Evolutionary conservation across 2,113 vertebrate species (phyloP), one percentile per base, ranked within the genome.

Genomic region (Anolis sagrei): DNA sequence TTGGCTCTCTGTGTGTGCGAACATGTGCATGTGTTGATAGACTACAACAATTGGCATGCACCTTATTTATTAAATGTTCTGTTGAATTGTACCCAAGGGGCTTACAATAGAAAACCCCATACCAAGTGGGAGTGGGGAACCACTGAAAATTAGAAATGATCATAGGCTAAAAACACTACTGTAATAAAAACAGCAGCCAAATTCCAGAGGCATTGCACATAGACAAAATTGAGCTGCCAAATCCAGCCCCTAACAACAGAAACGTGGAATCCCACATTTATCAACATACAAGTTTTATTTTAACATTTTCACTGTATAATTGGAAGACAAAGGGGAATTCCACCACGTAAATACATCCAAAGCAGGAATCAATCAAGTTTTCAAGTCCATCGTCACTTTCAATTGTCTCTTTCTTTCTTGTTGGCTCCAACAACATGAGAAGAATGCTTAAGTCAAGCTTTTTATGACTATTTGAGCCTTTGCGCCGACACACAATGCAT

Each of bases 401-500:
- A 88, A 88, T 70, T 14, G 16, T 81, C 39, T 77, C 76, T 54
- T 87, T 73, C 83, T 76, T 82, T 64, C 80, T 58, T 75, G 51
- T 90, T 34, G 21, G 86, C 87, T 89, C 49, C 90, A 79, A 87
- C 82, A 78, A 66, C 1, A 86, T 25, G 69, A 86, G 85, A 14
- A 72, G 34, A 80, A 86, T 32, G 2, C 72, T 79, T 76, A 76
- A 83, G 86, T 83, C 77, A 76, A 90, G 36, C 5, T 0, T 81
- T 58, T 89, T 87, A 82, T 82, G 83, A 54, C 83, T 81, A 51
- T 61, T 78, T 86, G 89, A 87, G 89, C 86, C 84, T 86, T 84
- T 81, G 86, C 85, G 80, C 89, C 81, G 81, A 92, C 92, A 87
- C 49, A 84, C 75, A 49, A 81, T 76, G 81, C 85, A 86, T 90